Evolutionary conservation across 2,888 invertebrate genomes (phyloP), one percentile per base, ranked within the genome.

Genomic region (Dryadula phaetusa): DNA sequence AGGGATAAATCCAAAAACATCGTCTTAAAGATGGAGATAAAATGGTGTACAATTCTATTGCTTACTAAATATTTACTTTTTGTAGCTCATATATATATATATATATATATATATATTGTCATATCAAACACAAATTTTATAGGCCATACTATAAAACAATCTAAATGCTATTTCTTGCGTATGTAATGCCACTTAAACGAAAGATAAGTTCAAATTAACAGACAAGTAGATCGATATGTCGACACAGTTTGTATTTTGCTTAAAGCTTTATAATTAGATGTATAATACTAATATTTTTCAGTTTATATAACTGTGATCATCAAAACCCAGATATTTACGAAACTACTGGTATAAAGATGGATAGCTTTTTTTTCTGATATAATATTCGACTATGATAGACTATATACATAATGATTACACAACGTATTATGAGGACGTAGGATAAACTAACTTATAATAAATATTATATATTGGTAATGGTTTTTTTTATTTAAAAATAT

Each of bases 131-230:
- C 16, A 40, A 18, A 16, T 28, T 60, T 44, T 42, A 44, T 60
- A 60, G 44, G 60, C 28, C 60, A 60, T 18, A 32, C 18, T 60
- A 44, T 44, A 32, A 28, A 28, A 14, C 28, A 46, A 28, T 42
- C 60, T 44, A 60, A 60, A 46, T 46, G 60, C 14, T 60, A 46
- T 44, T 60, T 60, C 46, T 60, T 32, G 60, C 44, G 42, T 46
- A 46, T 32, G 44, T 25, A 16, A 40, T 56, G 56, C 22, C 56
- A 56, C 56, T 60, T 60, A 44, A 18, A 52, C 52, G 52, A 52
- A 60, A 60, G 60, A 60, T 60, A 60, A 60, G 32, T 28, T 60
- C 60, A 60, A 20, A 46, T 28, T 60, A 60, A 60, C 60, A 60
- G 60, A 60, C 60, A 60, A 42, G 44, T 32, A 60, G 44, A 60